Conservation (phyloP, 1,140 invertebrate genomes). For the Drosophila sucinea region DNA sequence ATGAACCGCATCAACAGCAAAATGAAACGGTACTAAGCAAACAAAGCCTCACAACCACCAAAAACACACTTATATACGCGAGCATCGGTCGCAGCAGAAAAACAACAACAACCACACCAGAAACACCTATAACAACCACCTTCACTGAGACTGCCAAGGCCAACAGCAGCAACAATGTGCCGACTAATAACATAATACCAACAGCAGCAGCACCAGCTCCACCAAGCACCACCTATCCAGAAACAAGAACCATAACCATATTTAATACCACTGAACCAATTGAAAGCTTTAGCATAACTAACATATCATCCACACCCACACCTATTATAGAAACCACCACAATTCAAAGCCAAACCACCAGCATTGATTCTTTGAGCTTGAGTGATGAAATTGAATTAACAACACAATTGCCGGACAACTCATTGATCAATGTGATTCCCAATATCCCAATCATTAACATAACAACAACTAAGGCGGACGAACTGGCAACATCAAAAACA, state of each 20-base stretch:
- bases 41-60: slow-evolving; percentile 56
- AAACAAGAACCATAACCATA: slow-evolving; percentile 47
- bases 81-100: slow-evolving; percentile 76
- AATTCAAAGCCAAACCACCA: slow-evolving; percentile 35
- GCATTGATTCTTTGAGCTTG: slow-evolving; percentile 25
- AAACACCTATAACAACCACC: slow-evolving; percentile 77
- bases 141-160: slow-evolving; percentile 70
- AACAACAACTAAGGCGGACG: slow-evolving; percentile 67
- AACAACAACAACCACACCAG: slow-evolving; percentile 66
- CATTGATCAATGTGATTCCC: slow-evolving; percentile 28
- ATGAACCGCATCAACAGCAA: slow-evolving; percentile 62
- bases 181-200: slow-evolving; percentile 58
- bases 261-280: slow-evolving; percentile 79
- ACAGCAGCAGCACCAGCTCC: slow-evolving; percentile 55
- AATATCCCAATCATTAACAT: slow-evolving; percentile 42
- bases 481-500: slow-evolving; percentile 46
- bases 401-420: slow-evolving; percentile 36
- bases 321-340: slow-evolving; percentile 51
- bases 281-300: slow-evolving; percentile 76
- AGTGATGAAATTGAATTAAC: slow-evolving; percentile 36
- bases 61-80: slow-evolving; percentile 74
- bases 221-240: slow-evolving; percentile 41
- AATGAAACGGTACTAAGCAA: slow-evolving; percentile 80
- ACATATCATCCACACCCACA: slow-evolving; percentile 61
- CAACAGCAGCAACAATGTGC: slow-evolving; percentile 57